Conservation (phyloP, 2,113 vertebrate species). For the Chionomys nivalis region DNA sequence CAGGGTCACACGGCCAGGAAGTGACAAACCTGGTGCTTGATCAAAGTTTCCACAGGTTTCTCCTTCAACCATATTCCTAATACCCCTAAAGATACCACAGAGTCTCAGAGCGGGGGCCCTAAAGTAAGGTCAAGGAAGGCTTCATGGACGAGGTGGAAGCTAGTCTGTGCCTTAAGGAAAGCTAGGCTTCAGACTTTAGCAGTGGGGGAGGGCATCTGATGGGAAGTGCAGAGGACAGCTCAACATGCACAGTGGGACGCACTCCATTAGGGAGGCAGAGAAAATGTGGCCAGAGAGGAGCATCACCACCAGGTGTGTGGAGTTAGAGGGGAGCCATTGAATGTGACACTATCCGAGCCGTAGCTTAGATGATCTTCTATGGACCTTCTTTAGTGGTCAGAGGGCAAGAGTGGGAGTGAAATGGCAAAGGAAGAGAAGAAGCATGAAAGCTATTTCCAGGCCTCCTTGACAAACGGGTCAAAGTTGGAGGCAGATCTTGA, state of each 20-base stretch:
- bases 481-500: background rate
- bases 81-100: background rate
- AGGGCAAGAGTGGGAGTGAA: rapidly evolving
- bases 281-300: background rate
- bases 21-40: background rate
- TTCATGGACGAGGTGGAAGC: background rate
- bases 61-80: background rate
- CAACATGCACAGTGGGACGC: background rate
- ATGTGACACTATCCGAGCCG: background rate
- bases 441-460: background rate
- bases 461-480: background rate
- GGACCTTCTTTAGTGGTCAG: background rate
- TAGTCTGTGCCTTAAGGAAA: background rate
- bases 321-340: background rate
- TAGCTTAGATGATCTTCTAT: background rate
- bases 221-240: background rate
- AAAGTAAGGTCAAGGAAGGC: background rate
- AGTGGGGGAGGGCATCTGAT: background rate
- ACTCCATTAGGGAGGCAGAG: background rate
- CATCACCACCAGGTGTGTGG: background rate
- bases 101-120: background rate
- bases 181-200: background rate
- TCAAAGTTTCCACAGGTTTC: background rate
- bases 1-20: background rate
- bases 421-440: background rate